Percentiles rank a stretch among this genome's conserved stretches.
phyloP scores from a whole-genome alignment of 1,140 invertebrate genomes.

The Eciton burchellii region DNA sequence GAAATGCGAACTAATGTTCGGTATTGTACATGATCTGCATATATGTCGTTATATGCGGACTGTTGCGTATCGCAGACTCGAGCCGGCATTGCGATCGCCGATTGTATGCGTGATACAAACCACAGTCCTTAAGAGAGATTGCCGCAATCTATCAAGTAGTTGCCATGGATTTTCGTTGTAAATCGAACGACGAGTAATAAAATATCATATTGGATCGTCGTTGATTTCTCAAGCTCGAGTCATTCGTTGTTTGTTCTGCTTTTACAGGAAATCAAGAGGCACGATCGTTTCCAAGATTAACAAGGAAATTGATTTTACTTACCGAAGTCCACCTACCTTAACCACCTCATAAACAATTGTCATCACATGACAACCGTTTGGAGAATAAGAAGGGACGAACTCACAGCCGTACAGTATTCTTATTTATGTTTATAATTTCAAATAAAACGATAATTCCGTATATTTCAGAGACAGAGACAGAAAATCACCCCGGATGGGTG shows the following conservation, averaged over 20 bases:
- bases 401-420: too few relatives aligned
- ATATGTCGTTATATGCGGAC: neutral
- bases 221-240: constrained; percentile 13
- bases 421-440: neutral
- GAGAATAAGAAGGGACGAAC: neutral
- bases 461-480: neutral
- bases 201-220: neutral
- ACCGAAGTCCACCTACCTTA: neutral
- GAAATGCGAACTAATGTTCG: neutral
- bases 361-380: neutral
- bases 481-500: neutral
- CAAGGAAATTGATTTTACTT: constrained; percentile 1
- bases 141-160: constrained; percentile 65
- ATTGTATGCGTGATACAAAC: constrained; percentile 59
- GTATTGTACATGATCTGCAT: neutral
- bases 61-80: too few relatives aligned
- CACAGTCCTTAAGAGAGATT: constrained; percentile 66
- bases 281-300: neutral
- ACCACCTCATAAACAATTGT: neutral
- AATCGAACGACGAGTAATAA: constrained; percentile 8
- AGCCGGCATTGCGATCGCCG: constrained; percentile 18
- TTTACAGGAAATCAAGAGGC: neutral
- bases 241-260: neutral
- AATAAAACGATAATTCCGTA: too few relatives aligned
- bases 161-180: constrained; percentile 37